Base-by-base conservation (phyloP, 1,140 invertebrate genomes). In the Neotoxoptera formosana region DNA sequence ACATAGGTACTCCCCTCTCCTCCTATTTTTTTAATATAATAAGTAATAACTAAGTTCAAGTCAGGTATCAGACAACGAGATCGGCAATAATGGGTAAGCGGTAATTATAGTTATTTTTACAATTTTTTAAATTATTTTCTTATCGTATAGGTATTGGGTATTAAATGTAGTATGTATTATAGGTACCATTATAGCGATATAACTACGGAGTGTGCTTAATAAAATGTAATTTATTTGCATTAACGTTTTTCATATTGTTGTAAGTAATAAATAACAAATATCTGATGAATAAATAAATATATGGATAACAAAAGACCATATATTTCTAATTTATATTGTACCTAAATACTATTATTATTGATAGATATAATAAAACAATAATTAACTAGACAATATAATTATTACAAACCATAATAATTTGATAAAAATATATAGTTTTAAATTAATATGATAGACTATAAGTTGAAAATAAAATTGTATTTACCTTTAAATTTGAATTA, bases 401-500 rank as follows among this genome's bases (percentile, higher is more conserved):
- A 76, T 76, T 67, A 4, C 30, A 76, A 76, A 76, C 30, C 60
- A 4, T 76, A 76, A 17, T n/a, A 76, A 76, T 76, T 76, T 34
- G 30, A 76, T 76, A n/a, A 76, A 56, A 53, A 53, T 53, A 53
- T 9, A 56, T 14, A n/a, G 60, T 76, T 76, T n/a, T n/a, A n/a
- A 76, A 76, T 53, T n/a, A n/a, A n/a, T 76, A 67, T 76, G 11
- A 76, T 17, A n/a, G 6, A 30, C 14, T 34, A 76, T 34, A n/a
- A n/a, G n/a, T 76, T n/a, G 7, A n/a, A n/a, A 76, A 67, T n/a
- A 76, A 7, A 76, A 76, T 7, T 76, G 30, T 76, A 76, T 76
- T 76, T 76, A 76, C 60, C 60, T 76, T 76, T 76, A 83, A 36
- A 83, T 41, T 83, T 23, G 34, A 83, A 88, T n/a, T 88, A 51